A percentile compares a stretch with the other conserved stretches of the same genome.
Conservation (phyloP, 2,888 invertebrate genomes). For the Nomada ruficornis region DNA sequence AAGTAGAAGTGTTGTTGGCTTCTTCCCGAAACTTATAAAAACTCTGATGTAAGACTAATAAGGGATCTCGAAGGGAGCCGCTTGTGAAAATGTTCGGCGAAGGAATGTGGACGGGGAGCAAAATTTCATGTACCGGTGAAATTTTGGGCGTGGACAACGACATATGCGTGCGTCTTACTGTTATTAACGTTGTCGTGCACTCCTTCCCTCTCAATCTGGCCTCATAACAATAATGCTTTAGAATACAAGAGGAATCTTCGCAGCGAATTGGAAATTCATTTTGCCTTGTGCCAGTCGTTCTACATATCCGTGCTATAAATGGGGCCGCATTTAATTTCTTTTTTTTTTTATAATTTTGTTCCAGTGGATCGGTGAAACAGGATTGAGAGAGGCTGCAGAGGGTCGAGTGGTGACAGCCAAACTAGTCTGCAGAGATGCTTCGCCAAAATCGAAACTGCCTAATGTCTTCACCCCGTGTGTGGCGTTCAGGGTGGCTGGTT, state of each 20-base stretch:
- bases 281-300: too few species aligned
- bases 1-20: background rate
- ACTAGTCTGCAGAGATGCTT: conserved; percentile 91
- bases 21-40: conserved; percentile 12
- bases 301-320: background rate
- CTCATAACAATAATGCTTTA: background rate
- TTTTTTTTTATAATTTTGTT: conserved; percentile 70
- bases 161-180: background rate
- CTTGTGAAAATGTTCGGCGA: background rate
- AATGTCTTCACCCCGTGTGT: conserved; percentile 93
- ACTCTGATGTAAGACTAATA: conserved; percentile 12
- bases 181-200: background rate
- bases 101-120: background rate
- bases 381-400: conserved; percentile 90
- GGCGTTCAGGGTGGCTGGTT: conserved; percentile 93
- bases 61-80: background rate
- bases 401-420: conserved; percentile 93
- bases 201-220: background rate
- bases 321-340: background rate
- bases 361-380: conserved; percentile 94
- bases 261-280: background rate
- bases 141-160: background rate
- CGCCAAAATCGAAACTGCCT: conserved; percentile 84
- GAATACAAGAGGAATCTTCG: too few species aligned
- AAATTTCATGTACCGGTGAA: background rate